Base-by-base conservation (phyloP, 2,113 vertebrate genomes). In the Pao palembangensis region DNA sequence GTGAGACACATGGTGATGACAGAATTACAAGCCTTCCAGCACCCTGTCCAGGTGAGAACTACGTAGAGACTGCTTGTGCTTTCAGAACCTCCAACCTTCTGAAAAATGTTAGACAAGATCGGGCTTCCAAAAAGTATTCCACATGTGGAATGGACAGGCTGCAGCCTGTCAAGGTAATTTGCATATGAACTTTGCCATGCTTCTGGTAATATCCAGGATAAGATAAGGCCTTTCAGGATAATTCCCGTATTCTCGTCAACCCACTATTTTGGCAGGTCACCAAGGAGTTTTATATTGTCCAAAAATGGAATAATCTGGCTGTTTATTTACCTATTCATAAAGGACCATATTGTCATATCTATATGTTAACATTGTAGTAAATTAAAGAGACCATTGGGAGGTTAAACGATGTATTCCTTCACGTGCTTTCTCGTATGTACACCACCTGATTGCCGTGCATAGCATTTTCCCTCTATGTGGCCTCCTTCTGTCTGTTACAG, bases 11-110 rank as follows among this genome's bases (percentile, higher is more conserved):
- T 52, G 20, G 28, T 58, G 44, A 72, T 80, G 77, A 69, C 46
- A 0, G 88, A 90, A 65, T 44, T 92, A 75, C 90, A 82, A 58
- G 63, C 67, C 52, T 70, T 87, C 69, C 80, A 74, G 67, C 73
- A 76, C 28, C 56, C 74, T 61, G 74, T 78, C 67, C 70, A 91
- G 86, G 91, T 93, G 82, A 60, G 71, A 48, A 23, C 6, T 53
- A 17, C 55, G 16, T 51, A 50, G 5, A 10, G 13, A 2, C 15
- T 23, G 34, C 19, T 14, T 18, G 2, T 21, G 51, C 43, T 65
- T 66, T 41, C 23, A 43, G 51, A 69, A 38, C n/a, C 2, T 52
- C 20, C 8, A 15, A 55, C 59, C 76, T 68, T 28, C 68, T 21
- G 12, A 64, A 56, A 58, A 16, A 25, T 25, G 21, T 6, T 18